Base-by-base conservation (phyloP, 1,140 invertebrate species). In the Paralvinella palmiformis region DNA sequence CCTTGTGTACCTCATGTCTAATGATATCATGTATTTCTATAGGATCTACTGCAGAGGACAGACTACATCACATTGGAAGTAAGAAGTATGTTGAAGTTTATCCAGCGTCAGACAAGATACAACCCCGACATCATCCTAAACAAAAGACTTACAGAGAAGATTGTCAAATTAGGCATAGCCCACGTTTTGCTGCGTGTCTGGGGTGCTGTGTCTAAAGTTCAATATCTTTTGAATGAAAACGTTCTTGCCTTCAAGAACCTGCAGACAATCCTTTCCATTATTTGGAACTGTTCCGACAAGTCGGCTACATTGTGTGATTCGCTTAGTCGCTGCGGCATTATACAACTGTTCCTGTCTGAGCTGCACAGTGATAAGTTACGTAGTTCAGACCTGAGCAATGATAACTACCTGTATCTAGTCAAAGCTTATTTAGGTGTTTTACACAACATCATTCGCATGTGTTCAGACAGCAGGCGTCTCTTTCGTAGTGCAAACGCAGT, bases 351-450 rank as follows among this genome's bases (percentile, higher is more conserved):
- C 10, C 27, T 66, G 29, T 24, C 37, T 15, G 59, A 66, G 33
- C 53, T 66, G 7, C 15, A 24, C 7, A 24, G 24, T 24, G 32
- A 33, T 17, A 37, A 55, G 29, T 53, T 66, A 15, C 35, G 27
- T 22, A 41, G 57, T 6, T 32, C 59, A 31, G 63, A 64, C 45
- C 55, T 64, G 1, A 33, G 27, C 20, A 44, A 63, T 37, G 63
- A 72, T 36, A 69, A 64, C 20, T 63, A 64, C 13, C 55, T 68
- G 41, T 73, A 69, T 59, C 65, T 67, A 35, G 63, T 69, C 10
- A 73, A 73, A 50, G 66, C 69, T 4, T 61, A 72, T 27, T 62
- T 73, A 3, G 72, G 72, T 10, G 64, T 73, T 1, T 50, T 71
- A 13, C 71, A 72, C 61, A 73, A 73, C 45, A 59, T 67, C n/a